Evolutionary conservation across 2,797 vertebrate genomes (phyloP), one percentile per base, ranked within the genome.

Genomic region (Gastrophryne carolinensis): DNA sequence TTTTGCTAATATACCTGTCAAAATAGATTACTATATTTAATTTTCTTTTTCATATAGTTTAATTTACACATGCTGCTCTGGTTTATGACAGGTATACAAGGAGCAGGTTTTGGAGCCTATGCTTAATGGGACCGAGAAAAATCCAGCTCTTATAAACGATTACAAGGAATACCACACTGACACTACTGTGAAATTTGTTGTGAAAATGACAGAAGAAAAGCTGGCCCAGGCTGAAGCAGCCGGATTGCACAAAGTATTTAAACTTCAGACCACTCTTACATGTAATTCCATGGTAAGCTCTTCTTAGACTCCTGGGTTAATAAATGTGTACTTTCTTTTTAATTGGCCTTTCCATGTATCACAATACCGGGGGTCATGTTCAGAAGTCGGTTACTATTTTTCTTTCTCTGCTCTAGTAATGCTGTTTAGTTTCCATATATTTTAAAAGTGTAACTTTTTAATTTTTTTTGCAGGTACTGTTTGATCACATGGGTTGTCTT

Each of bases 131-230:
- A 96, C 91, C 1, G 98, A 99, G 79, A 99, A 99, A 89, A 98
- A 94, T 23, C 95, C 98, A 50, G 95, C 96, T 39, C 91, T 99
- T 73, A 99, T 99, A 89, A 93, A 66, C 3, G 98, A 99, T 80
- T 99, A 99, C 60, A 99, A 98, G 82, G 98, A 99, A 73, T 99
- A 99, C 82, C 98, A 99, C 86, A 99, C 98, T 6, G 98, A 99
- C 78, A 87, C 93, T 1, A 98, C 97, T 27, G 97, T 99, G 78
- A 98, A 99, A 90, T 99, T 99, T 81, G 89, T 99, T 83, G 95
- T 99, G 39, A 96, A 97, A 82, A 95, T 99, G 96, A 94, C 94
- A 1, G 97, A 98, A 89, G 98, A 99, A 83, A 99, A 99, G 72
- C 92, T 99, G 80, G 90, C 92, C 35, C 96, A 99, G 83, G 97